Evolutionary conservation across 2,113 vertebrate species (phyloP).

Genomic region (Hucho hucho): DNA sequence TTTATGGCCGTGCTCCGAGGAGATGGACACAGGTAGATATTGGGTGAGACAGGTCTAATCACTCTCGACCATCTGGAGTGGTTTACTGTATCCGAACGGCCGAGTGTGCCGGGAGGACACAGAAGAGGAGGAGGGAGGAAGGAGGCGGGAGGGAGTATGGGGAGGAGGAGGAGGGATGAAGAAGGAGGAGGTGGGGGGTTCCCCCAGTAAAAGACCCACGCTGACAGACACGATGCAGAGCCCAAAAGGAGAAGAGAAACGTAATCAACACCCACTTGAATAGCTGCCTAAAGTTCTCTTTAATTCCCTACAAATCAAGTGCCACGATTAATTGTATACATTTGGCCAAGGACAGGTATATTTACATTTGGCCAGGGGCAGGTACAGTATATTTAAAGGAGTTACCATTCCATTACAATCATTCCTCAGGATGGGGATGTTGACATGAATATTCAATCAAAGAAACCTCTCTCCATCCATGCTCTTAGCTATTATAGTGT

Average conservation of each 20-base stretch:
- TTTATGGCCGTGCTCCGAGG: conserved; percentile 6
- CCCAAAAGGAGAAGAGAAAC: conserved; percentile 27
- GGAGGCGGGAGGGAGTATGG: background rate
- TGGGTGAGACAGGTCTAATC: conserved; percentile 53
- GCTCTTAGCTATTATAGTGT: too few relatives aligned
- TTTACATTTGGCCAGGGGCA: too few relatives aligned
- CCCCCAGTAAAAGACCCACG: conserved; percentile 5
- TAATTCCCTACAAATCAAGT: background rate
- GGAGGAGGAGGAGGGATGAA: background rate
- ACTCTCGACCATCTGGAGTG: conserved; percentile 46
- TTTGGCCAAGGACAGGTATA: too few relatives aligned
- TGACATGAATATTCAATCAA: too few relatives aligned
- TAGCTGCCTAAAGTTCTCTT: background rate
- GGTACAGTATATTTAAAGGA: too few relatives aligned
- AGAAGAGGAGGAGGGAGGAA: conserved; percentile 1
- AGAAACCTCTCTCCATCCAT: too few relatives aligned
- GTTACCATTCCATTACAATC: too few relatives aligned
- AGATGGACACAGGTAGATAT: conserved; percentile 52
- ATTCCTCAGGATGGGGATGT: too few relatives aligned
- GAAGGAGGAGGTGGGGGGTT: background rate
- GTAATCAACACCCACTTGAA: conserved; percentile 17
- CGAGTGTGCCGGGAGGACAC: background rate
- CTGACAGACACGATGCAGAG: conserved; percentile 20
- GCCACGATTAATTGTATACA: background rate
- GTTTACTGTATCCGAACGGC: conserved; percentile 36